A percentile compares a stretch with the other conserved stretches of the same genome.
Conservation (phyloP, 2,888 invertebrate genomes). For the Euproctis similis region DNA sequence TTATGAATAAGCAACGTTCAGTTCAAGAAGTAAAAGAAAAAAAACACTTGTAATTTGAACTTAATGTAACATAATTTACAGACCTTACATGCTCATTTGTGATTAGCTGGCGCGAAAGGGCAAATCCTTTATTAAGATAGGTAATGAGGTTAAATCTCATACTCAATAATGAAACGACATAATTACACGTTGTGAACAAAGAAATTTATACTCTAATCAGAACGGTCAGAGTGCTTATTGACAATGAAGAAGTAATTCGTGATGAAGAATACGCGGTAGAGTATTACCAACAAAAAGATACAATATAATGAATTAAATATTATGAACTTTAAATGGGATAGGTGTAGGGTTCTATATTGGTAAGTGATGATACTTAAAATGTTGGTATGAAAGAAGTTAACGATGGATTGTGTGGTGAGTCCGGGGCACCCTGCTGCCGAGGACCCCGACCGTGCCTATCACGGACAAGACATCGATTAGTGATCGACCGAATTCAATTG, state of each 20-base stretch:
- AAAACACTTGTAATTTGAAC: constrained; percentile 49
- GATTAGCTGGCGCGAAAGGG: constrained; percentile 76
- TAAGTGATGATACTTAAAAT: constrained; percentile 56
- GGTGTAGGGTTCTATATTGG: constrained; percentile 62
- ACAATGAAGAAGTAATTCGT: constrained; percentile 34
- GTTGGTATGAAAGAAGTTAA: constrained; percentile 75
- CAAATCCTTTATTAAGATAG: constrained; percentile 76
- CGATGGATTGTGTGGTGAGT: constrained; percentile 77
- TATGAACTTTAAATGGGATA: constrained; percentile 48
- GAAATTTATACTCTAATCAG: constrained; percentile 48
- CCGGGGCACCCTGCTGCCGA: constrained; percentile 72
- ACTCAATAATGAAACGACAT: constrained; percentile 35
- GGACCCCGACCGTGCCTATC: constrained; percentile 73
- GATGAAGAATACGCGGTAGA: constrained; percentile 73
- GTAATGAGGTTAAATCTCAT: constrained; percentile 72
- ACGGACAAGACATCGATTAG: constrained; percentile 76
- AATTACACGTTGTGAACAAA: constrained; percentile 32
- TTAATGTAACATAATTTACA: constrained; percentile 73
- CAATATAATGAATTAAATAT: constrained; percentile 46
- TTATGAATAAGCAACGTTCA: constrained; percentile 69
- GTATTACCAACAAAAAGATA: constrained; percentile 67
- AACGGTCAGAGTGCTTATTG: constrained; percentile 47
- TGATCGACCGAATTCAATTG: constrained; percentile 76
- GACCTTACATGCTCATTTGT: constrained; percentile 75
- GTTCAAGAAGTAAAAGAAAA: constrained; percentile 51